These are phyloP conservation scores for Dryocosmus kuriphilus DNA, from an alignment of 2,888 invertebrate genomes.

Conservation along the genomic window DNA sequence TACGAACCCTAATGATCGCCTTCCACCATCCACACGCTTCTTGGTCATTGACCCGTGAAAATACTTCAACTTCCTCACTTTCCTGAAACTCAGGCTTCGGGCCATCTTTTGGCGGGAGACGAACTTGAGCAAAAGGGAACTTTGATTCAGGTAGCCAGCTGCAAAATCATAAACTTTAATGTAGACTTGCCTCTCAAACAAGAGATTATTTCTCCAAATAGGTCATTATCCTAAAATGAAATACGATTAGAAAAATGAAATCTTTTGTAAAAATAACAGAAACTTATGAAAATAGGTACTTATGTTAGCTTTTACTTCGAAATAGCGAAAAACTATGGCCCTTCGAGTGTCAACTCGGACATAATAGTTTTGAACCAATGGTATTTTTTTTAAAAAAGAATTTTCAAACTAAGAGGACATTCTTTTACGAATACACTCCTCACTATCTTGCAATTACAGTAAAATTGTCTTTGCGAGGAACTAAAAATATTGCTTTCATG, in stretches of 20 bases:
- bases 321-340: neutral
- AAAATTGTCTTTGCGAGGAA: neutral
- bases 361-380: neutral
- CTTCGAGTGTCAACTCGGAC: neutral
- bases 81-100: slow-evolving; percentile 87
- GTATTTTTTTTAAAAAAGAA: neutral
- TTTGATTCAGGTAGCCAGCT: slow-evolving; percentile 97
- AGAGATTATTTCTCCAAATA: neutral
- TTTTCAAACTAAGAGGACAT: neutral
- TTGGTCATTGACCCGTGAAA: slow-evolving; percentile 91
- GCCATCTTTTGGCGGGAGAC: slow-evolving; percentile 90
- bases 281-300: neutral
- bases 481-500: neutral
- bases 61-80: slow-evolving; percentile 95
- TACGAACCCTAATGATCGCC: slow-evolving; percentile 90
- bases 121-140: slow-evolving; percentile 94
- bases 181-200: neutral
- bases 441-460: neutral
- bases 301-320: neutral
- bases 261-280: neutral
- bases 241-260: neutral
- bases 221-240: neutral
- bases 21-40: slow-evolving; percentile 98
- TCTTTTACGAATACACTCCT: neutral
- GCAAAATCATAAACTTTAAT: slow-evolving; percentile 66